phyloP scores from a whole-genome alignment of 2,888 invertebrate genomes.

The Ommatoiulus sabulosus region DNA sequence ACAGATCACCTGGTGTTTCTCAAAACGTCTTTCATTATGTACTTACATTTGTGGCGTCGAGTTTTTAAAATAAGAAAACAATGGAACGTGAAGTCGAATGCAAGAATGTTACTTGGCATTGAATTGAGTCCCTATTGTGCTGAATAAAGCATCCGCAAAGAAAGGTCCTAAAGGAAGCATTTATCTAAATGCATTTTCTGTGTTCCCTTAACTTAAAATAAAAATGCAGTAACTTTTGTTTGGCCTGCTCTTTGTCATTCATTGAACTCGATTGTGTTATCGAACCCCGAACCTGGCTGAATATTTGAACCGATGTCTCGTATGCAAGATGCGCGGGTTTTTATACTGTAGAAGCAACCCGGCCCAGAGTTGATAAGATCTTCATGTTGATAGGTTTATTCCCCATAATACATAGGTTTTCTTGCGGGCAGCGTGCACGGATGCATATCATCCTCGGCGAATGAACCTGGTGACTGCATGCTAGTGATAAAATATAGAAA shows the following conservation, averaged over 20 bases:
- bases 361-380: background rate
- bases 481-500: background rate
- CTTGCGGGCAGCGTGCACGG: background rate
- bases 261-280: background rate
- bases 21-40: too few relatives aligned
- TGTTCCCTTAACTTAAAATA: background rate
- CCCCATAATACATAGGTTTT: too few relatives aligned
- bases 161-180: background rate
- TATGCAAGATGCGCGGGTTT: background rate
- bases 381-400: background rate
- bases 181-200: constrained; percentile 7
- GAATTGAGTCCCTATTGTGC: background rate
- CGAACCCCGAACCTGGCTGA: background rate
- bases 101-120: background rate
- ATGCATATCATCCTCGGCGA: background rate
- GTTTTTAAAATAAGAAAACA: too few relatives aligned
- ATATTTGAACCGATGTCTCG: background rate
- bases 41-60: too few relatives aligned
- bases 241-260: background rate
- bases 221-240: background rate
- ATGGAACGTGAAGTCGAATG: background rate
- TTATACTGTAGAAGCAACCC: background rate
- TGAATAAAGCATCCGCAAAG: background rate
- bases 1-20: too few relatives aligned
- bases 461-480: background rate